A percentile compares a stretch with the other conserved stretches of the same genome.
phyloP scores from a whole-genome alignment of 2,797 vertebrate genomes.

The Sebastes aleutianus region DNA sequence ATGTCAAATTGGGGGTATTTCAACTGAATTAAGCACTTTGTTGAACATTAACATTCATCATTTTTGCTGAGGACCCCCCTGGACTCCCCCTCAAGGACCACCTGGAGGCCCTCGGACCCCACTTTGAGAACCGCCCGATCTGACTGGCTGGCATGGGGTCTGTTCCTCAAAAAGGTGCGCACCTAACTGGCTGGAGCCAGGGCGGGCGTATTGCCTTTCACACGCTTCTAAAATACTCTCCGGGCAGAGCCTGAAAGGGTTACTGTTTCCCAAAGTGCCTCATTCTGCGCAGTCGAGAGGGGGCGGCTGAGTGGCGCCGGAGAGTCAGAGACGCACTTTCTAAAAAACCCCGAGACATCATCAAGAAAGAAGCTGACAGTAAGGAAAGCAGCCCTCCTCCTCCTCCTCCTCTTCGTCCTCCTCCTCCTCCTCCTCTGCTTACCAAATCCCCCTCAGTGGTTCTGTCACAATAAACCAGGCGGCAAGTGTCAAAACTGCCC shows the following conservation, averaged over 20 bases:
- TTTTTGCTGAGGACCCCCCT: constrained; percentile 11
- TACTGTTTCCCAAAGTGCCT: constrained; percentile 87
- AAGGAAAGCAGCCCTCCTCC: constrained; percentile 76
- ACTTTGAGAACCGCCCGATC: constrained; percentile 57
- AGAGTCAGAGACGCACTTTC: constrained; percentile 85
- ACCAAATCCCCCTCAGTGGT: constrained; percentile 76
- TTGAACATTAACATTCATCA: background rate
- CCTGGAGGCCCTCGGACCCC: constrained; percentile 51
- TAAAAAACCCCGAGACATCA: constrained; percentile 87
- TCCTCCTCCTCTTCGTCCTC: constrained; percentile 18
- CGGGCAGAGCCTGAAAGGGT: constrained; percentile 86
- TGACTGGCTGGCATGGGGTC: constrained; percentile 59
- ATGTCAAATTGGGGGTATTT: background rate
- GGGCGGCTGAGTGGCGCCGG: constrained; percentile 89
- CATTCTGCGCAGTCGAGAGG: constrained; percentile 87
- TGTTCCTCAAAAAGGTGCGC: constrained; percentile 74
- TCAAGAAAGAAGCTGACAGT: constrained; percentile 86
- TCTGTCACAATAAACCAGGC: constrained; percentile 84
- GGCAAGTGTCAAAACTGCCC: constrained; percentile 81
- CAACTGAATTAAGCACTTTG: background rate
- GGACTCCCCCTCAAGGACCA: constrained; percentile 26
- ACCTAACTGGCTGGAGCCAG: constrained; percentile 78
- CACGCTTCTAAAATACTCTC: constrained; percentile 84
- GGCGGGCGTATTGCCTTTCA: constrained; percentile 82
- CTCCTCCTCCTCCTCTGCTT: constrained; percentile 60